Base-by-base conservation (phyloP, 1,140 invertebrate genomes). In the Zaprionus vittiger region DNA sequence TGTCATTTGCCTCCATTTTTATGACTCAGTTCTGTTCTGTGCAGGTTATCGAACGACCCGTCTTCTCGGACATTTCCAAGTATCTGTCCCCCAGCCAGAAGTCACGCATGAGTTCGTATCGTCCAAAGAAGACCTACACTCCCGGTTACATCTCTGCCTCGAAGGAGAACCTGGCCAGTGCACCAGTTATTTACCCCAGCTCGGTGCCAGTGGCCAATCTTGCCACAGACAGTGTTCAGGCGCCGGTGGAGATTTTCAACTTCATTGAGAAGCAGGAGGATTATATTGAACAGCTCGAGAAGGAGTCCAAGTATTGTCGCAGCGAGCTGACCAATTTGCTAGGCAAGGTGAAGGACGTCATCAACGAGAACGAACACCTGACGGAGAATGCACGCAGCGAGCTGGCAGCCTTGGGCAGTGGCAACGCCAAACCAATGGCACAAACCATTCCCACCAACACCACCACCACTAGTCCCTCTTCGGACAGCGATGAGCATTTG, bases 231-330 rank as follows among this genome's bases (percentile, higher is more conserved):
- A 91, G 76, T 49, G 87, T 87, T 5, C 83, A 87, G 17, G 89
- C 92, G 6, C 91, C 92, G 0, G 82, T 82, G 9, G 95, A 96
- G 89, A 85, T 96, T 15, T 94, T 95, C 75, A 94, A 95, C 57
- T 97, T 97, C 79, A 96, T 97, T 24, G 95, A 97, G 91, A 95
- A 96, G 62, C 97, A 97, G 85, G 96, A 97, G 89, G 96, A 97
- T 67, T 97, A 97, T 75, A 97, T 97, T 31, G 95, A 97, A 61
- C 96, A 97, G 82, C 80, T 97, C 20, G 96, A 97, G 92, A 95
- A 95, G 76, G 96, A 97, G 92, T 96, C 96, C 52, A 95, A 95
- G 77, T 97, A 96, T 89, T 97, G 96, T 86, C 94, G 95, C 93
- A 95, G 96, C 47, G 96, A 97, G 91, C 89, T 97, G 6, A 95